These are phyloP conservation scores for Drosophila lowei DNA, from an alignment of 1,140 invertebrate species.

Conservation along the genomic window DNA sequence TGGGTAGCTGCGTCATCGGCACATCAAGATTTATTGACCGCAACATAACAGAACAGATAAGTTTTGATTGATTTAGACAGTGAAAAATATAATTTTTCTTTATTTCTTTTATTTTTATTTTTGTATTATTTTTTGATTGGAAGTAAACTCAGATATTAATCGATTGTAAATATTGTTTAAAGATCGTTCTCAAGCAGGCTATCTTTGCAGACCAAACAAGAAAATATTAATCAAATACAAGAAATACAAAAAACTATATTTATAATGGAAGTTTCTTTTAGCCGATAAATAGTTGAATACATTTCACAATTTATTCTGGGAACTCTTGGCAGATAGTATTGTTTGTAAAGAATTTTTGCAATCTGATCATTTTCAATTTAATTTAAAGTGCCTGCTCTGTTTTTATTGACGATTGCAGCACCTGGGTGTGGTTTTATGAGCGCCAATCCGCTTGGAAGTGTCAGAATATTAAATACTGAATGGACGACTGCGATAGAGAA, in stretches of 20 bases:
- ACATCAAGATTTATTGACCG: constrained; percentile 42
- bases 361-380: constrained; percentile 10
- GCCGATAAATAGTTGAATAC: neutral
- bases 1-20: constrained; percentile 4
- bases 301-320: constrained; percentile 4
- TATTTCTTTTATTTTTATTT: neutral
- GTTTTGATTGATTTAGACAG: neutral
- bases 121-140: too few relatives aligned
- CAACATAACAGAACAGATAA: constrained; percentile 25
- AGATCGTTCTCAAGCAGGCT: too few relatives aligned
- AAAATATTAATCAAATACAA: too few relatives aligned
- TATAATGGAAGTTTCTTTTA: too few relatives aligned
- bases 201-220: too few relatives aligned
- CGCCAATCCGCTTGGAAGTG: constrained; percentile 12
- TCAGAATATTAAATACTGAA: constrained; percentile 1
- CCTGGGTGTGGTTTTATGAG: constrained; percentile 13
- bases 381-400: constrained; percentile 7
- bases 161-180: too few relatives aligned
- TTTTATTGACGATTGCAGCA: constrained; percentile 15
- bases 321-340: constrained; percentile 19
- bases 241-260: too few relatives aligned
- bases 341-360: constrained; percentile 27
- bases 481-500: neutral
- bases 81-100: neutral
- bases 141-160: too few relatives aligned